These are phyloP conservation scores for Saccostrea glomerata DNA, from an alignment of 1,140 invertebrate genomes.

Conservation along the genomic window DNA sequence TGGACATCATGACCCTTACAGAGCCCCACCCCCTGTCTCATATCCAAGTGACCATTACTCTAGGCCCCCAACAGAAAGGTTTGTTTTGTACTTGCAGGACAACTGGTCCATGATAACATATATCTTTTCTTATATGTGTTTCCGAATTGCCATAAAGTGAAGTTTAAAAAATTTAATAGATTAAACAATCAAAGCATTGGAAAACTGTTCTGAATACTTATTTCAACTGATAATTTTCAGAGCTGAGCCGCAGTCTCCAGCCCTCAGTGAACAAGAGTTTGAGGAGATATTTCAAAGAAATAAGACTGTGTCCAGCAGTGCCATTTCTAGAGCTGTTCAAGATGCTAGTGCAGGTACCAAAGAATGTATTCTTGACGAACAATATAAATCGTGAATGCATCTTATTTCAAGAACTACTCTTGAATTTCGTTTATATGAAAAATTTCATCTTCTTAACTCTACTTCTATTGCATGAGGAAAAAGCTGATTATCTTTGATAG, in stretches of 20 bases:
- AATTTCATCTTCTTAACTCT: no score
- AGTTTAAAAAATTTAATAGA: no score
- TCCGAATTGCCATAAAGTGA: no score
- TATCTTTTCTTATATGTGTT: no score
- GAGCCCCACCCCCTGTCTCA: constrained; percentile 81
- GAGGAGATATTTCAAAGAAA: constrained; percentile 99
- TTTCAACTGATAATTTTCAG: constrained; percentile 51
- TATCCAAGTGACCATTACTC: constrained; percentile 74
- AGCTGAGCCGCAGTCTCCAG: constrained; percentile 75
- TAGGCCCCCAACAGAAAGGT: constrained; percentile 59
- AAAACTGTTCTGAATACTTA: no score
- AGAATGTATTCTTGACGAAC: background rate
- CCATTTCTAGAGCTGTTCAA: constrained; percentile 96
- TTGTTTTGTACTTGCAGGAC: background rate
- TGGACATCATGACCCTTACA: constrained; percentile 72
- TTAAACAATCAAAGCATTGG: no score
- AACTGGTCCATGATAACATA: background rate
- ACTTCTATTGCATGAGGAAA: no score
- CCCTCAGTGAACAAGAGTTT: constrained; percentile 95
- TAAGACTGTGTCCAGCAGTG: constrained; percentile 96
- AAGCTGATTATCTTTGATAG: no score
- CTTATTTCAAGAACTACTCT: background rate
- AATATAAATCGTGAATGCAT: background rate
- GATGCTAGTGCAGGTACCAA: constrained; percentile 91
- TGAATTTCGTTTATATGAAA: no score